Base-by-base conservation (phyloP, 2,797 vertebrate species). In the Notolabrus celidotus region DNA sequence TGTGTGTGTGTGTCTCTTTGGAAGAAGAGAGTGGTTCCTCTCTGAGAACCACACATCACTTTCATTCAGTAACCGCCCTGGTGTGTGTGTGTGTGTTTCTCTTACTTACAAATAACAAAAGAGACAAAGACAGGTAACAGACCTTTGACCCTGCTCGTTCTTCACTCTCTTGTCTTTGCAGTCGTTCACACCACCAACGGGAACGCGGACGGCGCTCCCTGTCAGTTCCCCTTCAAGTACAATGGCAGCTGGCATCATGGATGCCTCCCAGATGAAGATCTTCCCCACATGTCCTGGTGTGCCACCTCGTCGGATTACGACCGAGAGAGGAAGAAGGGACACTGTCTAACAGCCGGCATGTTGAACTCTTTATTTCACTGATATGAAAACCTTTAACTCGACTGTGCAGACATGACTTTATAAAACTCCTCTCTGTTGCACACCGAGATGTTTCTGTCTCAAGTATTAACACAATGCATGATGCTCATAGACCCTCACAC, bases 181-280 rank as follows among this genome's bases (percentile, higher is more conserved):
- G 98, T 95, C n/a, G 81, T 96, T 60, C 95, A 98, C 88, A 98
- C 97, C 67, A 93, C 51, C 15, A 86, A 84, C 36, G 96, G 96
- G n/a, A 98, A 96, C 85, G 93, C 97, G 22, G 92, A 92, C 0
- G 97, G 97, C 14, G 88, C 66, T 23, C 95, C 95, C 41, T 99
- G 98, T 66, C 94, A 93, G 16, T 98, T 99, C 67, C 98, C 98
- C 19, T 99, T 99, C 86, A 91, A 94, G 31, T 80, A 92, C 79
- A 92, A 95, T 2, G 76, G 87, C 39, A 94, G 61, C 0, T 99
- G 97, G 98, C 83, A 97, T 82, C 95, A 98, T n/a, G 92, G 92
- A 8, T 99, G 98, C 50, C 74, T 97, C 77, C 80, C 70, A 16
- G 92, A 93, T 11, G 6, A 1, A 0, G 77, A 67, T 23, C 10